Base-by-base conservation (phyloP, 1,140 invertebrate genomes). In the Phenacoccus solenopsis region DNA sequence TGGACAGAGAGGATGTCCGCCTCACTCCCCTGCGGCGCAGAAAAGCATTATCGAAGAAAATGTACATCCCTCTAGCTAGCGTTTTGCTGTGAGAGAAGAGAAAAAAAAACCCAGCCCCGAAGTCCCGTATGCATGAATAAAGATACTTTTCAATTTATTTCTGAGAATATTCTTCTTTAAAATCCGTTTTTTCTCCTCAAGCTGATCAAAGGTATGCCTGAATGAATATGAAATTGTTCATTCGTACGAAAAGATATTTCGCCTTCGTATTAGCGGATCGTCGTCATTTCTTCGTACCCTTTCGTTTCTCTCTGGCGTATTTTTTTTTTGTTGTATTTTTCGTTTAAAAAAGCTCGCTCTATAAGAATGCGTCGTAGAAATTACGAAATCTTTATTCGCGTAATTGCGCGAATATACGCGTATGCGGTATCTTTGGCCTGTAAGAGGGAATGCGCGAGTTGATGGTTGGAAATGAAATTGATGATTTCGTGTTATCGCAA, bases 141-240 rank as follows among this genome's bases (percentile, higher is more conserved):
- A 64, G 59, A 64, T 64, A 64, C 59, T 64, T 64, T 64, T 64
- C 59, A 64, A 64, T 64, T 64, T 64, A 64, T 64, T 25, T 64
- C 59, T 64, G 59, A 10, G 59, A 64, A 64, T 64, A 64, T 64
- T 64, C 59, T 64, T 64, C 16, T 64, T 64, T 64, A 64, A 64
- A 64, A 27, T 27, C 25, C 59, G 16, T 64, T 64, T 64, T 64
- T 64, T 64, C 25, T 64, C 25, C 59, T 25, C 25, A 64, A 27
- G 22, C 59, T 64, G 59, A 64, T 64, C 59, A 64, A 64, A 64
- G 59, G 59, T 64, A 64, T 64, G 59, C 59, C 59, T 64, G 59
- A 64, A 64, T 64, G 59, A 64, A 64, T 64, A 64, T 64, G 59
- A 64, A 64, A 64, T 64, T 64, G 59, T 64, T 64, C 25, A 64